Evolutionary conservation across 2,797 vertebrate genomes (phyloP), one percentile per base, ranked within the genome.

Genomic region (Phataginus tricuspis): DNA sequence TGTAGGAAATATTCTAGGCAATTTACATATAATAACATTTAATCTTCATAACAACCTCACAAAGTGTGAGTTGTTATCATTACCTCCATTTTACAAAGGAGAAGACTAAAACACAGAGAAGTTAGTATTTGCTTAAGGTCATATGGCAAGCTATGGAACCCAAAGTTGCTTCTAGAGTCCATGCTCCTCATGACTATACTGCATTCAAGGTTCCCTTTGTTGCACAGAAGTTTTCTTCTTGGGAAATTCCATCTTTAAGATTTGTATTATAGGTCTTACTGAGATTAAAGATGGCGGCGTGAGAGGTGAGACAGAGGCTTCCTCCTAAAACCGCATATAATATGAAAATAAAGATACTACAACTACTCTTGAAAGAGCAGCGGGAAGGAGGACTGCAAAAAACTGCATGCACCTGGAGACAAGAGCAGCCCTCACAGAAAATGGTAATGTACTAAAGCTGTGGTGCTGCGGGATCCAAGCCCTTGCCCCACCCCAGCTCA

Each of bases 41-140:
- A 92, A 86, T 31, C 72, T 84, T 95, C 45, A 94, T 16, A 55
- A 89, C n/a, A 87, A 59, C 61, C 27, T n/a, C 63, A 77, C 45
- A 91, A 86, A 86, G 16, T 27, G 12, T 42, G 75, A 2, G 21
- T 2, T 85, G 9, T 42, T 45, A 78, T 71, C 74, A 74, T 51
- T 61, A 85, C 34, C 55, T 92, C 31, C 68, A 86, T 85, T 74
- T 92, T 66, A 86, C 6, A 83, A 74, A 97, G 31, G 55, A 84
- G n/a, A 86, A 51, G 57, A 71, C 49, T 83, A 8, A 83, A 94
- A 84, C 29, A 51, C 9, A 91, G 64, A 83, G 34, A 72, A n/a
- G 16, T 80, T n/a, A 78, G 9, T 19, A 84, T 68, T 31, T 79
- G 51, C 31, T 31, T 69, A 75, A 15, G 6, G 75, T 89, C 59